These are phyloP conservation scores for Epizoanthus fatuus DNA, from an alignment of 92 coral and sea anemone genomes.

Conservation along the genomic window DNA sequence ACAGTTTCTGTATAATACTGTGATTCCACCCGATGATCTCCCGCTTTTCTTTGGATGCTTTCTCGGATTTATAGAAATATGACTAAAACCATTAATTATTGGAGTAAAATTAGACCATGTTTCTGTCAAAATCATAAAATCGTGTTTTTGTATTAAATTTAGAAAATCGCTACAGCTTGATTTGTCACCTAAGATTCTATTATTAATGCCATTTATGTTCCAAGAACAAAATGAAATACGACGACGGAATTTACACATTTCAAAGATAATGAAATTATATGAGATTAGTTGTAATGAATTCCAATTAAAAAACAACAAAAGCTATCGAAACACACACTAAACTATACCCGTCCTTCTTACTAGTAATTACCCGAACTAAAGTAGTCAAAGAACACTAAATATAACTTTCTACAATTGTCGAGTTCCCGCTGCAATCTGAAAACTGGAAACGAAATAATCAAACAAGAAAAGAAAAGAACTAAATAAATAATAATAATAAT, in stretches of 20 bases:
- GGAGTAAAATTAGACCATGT: slow-evolving; percentile 34
- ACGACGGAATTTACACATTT: slow-evolving; percentile 19
- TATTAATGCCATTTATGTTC: slow-evolving; percentile 44
- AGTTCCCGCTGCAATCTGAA: too few relatives aligned
- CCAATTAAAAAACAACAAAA: too few relatives aligned
- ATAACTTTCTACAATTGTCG: too few relatives aligned
- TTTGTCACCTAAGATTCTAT: slow-evolving; percentile 36
- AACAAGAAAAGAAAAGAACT: too few relatives aligned
- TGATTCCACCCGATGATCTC: slow-evolving; percentile 43
- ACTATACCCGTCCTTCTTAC: too few relatives aligned
- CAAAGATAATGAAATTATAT: neutral
- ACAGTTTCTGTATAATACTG: slow-evolving; percentile 23
- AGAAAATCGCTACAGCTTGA: slow-evolving; percentile 25
- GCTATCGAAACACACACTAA: too few relatives aligned
- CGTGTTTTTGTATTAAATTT: slow-evolving; percentile 12
- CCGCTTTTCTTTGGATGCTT: slow-evolving; percentile 17
- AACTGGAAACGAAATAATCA: too few relatives aligned
- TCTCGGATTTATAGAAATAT: slow-evolving; percentile 6
- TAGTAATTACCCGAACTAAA: too few relatives aligned
- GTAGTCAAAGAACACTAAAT: too few relatives aligned
- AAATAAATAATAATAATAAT: too few relatives aligned
- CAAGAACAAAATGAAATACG: slow-evolving; percentile 42
- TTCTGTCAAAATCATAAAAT: slow-evolving; percentile 40
- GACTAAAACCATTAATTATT: neutral
- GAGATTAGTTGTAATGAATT: too few relatives aligned